These are phyloP conservation scores for Gorsachius magnificus DNA, from an alignment of 2,797 vertebrate species.

Conservation along the genomic window DNA sequence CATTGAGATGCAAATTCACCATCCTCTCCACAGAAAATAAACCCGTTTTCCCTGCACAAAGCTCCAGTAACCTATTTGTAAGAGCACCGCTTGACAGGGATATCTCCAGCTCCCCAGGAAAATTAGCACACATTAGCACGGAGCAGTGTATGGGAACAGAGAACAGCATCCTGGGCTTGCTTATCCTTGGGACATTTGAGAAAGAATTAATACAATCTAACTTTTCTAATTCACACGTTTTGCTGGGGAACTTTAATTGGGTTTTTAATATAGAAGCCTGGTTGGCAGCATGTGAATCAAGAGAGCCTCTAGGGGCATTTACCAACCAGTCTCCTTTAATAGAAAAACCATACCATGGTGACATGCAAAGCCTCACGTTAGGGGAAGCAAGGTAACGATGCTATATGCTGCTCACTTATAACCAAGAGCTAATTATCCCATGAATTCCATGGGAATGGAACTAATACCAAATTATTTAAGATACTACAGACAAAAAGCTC, in stretches of 20 bases:
- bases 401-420: background rate
- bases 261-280: slow-evolving; percentile 1
- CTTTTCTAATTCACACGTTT: background rate
- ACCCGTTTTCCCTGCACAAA: background rate
- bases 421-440: background rate
- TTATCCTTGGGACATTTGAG: background rate
- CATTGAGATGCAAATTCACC: slow-evolving; percentile 12
- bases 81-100: fast-evolving
- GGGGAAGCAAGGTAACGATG: background rate
- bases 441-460: background rate
- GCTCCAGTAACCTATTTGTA: slow-evolving; percentile 8
- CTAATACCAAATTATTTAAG: background rate
- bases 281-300: background rate
- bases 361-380: fast-evolving
- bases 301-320: background rate
- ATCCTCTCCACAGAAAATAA: background rate
- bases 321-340: background rate
- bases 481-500: background rate
- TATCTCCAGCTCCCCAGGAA: slow-evolving; percentile 8
- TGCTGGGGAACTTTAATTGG: background rate
- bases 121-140: background rate
- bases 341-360: background rate
- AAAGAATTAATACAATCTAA: background rate
- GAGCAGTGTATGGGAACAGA: background rate
- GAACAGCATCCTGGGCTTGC: background rate